These are phyloP conservation scores for Sphaerophoria rueppellii DNA, from an alignment of 2,888 invertebrate species.

Conservation along the genomic window DNA sequence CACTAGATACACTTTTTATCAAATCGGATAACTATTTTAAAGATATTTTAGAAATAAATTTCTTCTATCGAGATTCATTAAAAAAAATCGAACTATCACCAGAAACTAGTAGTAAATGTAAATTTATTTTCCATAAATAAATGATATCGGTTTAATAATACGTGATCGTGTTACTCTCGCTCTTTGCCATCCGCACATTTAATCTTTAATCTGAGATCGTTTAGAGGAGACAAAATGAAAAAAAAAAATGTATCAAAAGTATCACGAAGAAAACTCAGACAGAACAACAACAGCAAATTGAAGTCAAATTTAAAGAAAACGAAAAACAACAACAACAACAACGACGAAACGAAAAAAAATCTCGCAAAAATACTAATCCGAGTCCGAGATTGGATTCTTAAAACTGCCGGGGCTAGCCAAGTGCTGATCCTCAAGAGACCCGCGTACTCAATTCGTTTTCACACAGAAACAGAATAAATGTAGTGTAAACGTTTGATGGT, in stretches of 20 bases:
- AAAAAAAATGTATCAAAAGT: constrained; percentile 3
- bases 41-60: background rate
- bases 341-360: constrained; percentile 10
- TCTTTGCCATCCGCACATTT: constrained; percentile 53
- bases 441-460: background rate
- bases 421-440: constrained; percentile 53
- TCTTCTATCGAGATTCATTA: constrained; percentile 16
- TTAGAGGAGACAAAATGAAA: constrained; percentile 23
- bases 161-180: constrained; percentile 61
- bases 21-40: background rate
- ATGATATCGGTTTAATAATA: constrained; percentile 57
- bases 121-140: constrained; percentile 52
- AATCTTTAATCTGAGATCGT: constrained; percentile 45
- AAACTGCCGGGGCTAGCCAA: constrained; percentile 36
- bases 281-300: constrained; percentile 21
- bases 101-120: constrained; percentile 10
- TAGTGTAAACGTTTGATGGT: constrained; percentile 9
- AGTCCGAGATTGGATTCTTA: constrained; percentile 56
- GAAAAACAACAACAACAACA: background rate
- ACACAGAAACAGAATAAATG: constrained; percentile 25
- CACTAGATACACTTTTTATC: background rate
- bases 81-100: constrained; percentile 17
- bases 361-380: constrained; percentile 56
- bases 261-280: constrained; percentile 42
- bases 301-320: constrained; percentile 7